phyloP scores from a whole-genome alignment of 23 tunicate species.

The Phallusia fumigata region DNA sequence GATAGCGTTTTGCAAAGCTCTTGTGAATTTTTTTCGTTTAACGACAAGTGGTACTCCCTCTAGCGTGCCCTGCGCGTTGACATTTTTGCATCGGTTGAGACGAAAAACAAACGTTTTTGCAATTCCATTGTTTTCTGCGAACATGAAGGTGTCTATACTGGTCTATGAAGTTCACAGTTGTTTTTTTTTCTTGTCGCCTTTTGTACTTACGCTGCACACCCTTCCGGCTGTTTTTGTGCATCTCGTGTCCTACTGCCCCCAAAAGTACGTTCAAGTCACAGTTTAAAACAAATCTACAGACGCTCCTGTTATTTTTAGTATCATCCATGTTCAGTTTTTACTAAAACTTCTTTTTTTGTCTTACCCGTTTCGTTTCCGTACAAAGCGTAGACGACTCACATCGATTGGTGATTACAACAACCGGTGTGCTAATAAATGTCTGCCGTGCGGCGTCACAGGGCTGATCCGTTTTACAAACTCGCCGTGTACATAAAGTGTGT shows the following conservation, averaged over 20 bases:
- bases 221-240: neutral
- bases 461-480: neutral
- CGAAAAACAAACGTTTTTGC: neutral
- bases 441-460: too few species aligned
- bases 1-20: too few species aligned
- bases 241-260: neutral
- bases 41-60: neutral
- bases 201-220: neutral
- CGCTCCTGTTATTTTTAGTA: neutral
- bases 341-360: neutral
- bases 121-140: neutral
- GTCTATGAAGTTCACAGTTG: constrained; percentile 2
- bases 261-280: neutral
- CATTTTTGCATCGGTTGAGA: neutral
- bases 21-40: neutral
- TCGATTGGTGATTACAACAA: too few species aligned
- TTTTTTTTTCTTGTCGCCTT: neutral
- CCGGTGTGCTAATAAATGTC: too few species aligned
- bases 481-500: constrained; percentile 1
- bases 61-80: neutral
- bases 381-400: too few species aligned
- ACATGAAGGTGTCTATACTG: neutral
- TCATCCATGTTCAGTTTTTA: neutral
- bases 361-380: neutral
- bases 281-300: neutral